A percentile compares a stretch with the other conserved stretches of the same genome.
These are phyloP conservation scores for Anguilla rostrata DNA, from an alignment of 2,113 vertebrate species.

Conservation along the genomic window DNA sequence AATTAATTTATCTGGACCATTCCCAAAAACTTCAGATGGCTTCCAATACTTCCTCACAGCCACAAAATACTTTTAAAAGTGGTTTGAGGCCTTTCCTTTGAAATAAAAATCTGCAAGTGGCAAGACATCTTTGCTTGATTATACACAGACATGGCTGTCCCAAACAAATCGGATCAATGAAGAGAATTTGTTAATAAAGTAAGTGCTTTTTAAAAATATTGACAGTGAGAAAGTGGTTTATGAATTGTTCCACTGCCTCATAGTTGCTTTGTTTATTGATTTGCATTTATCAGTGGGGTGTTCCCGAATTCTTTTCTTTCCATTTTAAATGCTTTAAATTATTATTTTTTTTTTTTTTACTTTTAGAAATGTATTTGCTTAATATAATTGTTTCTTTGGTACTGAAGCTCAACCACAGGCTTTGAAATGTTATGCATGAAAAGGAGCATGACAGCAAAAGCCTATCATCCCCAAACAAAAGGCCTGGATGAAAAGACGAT, in stretches of 20 bases:
- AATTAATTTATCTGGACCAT: constrained; percentile 27
- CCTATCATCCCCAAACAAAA: constrained; percentile 27
- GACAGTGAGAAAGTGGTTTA: background rate
- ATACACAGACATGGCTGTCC: constrained; percentile 38
- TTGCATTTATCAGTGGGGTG: no score
- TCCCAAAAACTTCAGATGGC: constrained; percentile 18
- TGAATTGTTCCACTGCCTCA: background rate
- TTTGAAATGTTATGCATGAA: constrained; percentile 11
- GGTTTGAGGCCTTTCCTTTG: constrained; percentile 34
- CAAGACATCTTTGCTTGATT: constrained; percentile 3
- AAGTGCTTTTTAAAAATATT: constrained; percentile 18
- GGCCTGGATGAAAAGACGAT: constrained; percentile 24
- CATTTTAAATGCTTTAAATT: background rate
- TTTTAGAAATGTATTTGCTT: no score
- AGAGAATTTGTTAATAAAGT: constrained; percentile 37
- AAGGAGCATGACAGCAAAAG: background rate
- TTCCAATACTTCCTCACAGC: constrained; percentile 34
- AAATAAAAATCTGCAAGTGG: constrained; percentile 30
- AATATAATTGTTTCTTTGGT: no score
- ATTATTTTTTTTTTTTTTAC: constrained; percentile 13
- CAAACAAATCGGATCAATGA: constrained; percentile 31
- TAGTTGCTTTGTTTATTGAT: background rate
- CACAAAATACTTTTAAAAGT: constrained; percentile 38
- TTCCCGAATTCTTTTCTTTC: no score
- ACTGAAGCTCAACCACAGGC: constrained; percentile 18